Conservation (phyloP, 2,888 invertebrate genomes). For the Cheilosia pagana region DNA sequence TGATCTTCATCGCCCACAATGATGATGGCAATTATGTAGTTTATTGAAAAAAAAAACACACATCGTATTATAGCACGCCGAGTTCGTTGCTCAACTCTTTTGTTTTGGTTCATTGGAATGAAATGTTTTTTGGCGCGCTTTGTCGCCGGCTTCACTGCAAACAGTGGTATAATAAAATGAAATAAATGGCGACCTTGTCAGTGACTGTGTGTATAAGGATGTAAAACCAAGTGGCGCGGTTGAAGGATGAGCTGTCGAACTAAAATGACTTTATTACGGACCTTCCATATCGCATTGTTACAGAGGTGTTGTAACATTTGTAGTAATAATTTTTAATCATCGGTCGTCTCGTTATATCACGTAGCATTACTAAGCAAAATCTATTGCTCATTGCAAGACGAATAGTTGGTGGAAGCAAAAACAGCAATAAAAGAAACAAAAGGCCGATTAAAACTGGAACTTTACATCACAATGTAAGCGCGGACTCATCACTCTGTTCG, state of each 20-base stretch:
- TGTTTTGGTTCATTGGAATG: constrained; percentile 55
- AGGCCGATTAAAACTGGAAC: constrained; percentile 22
- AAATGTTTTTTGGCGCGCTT: constrained; percentile 30
- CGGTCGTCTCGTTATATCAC: constrained; percentile 25
- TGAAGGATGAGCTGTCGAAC: not conserved
- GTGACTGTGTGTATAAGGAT: constrained; percentile 20
- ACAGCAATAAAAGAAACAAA: constrained; percentile 4
- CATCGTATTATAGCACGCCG: constrained; percentile 6
- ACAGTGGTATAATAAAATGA: constrained; percentile 17
- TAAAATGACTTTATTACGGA: constrained; percentile 11
- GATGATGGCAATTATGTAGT: constrained; percentile 23
- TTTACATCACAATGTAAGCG: not conserved
- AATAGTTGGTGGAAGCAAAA: constrained; percentile 1
- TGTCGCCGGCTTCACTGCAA: not conserved
- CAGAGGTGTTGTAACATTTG: constrained; percentile 9
- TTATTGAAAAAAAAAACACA: constrained; percentile 20
- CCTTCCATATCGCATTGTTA: constrained; percentile 16
- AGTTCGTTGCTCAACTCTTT: constrained; percentile 74
- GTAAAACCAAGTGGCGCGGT: not conserved
- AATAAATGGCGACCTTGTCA: constrained; percentile 50
- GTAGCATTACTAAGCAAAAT: not conserved
- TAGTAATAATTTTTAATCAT: constrained; percentile 2
- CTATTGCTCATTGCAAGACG: not conserved
- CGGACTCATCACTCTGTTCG: not conserved
- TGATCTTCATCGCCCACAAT: constrained; percentile 25